phyloP scores from a whole-genome alignment of 2,113 vertebrate genomes.

The Rattus rattus region DNA sequence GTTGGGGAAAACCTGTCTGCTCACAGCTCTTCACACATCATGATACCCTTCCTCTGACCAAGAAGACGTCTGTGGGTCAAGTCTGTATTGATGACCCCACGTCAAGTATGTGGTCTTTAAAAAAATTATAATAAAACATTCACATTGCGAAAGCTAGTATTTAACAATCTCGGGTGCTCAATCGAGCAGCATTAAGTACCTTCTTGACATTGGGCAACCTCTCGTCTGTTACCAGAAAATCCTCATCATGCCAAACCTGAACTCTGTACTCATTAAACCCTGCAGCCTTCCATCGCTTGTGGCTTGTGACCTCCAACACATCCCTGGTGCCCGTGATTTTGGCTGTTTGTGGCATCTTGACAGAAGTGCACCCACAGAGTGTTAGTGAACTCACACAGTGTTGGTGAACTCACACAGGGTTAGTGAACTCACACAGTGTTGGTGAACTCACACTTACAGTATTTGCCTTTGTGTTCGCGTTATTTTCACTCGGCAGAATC shows the following conservation, averaged over 20 bases:
- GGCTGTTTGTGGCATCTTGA: neutral
- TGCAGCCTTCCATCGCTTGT: neutral
- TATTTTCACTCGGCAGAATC: constrained; percentile 41
- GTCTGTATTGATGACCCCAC: neutral
- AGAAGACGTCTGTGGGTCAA: neutral
- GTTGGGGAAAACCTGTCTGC: neutral
- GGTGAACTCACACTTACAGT: neutral
- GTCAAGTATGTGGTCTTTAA: neutral
- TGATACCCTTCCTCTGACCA: neutral
- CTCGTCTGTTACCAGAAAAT: constrained; percentile 19
- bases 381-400: neutral
- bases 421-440: neutral
- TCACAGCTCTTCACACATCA: neutral
- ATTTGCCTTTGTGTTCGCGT: neutral
- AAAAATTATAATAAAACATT: constrained; percentile 1
- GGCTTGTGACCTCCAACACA: neutral
- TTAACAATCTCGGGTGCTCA: neutral
- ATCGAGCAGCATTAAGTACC: neutral
- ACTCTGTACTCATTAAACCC: constrained; percentile 16
- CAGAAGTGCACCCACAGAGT: neutral
- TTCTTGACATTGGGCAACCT: neutral
- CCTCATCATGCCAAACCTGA: constrained; percentile 40
- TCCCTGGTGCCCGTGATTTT: neutral
- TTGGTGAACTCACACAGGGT: neutral
- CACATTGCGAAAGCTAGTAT: neutral